Conservation (phyloP, 1,140 invertebrate species). For the Cotesia vestalis region DNA sequence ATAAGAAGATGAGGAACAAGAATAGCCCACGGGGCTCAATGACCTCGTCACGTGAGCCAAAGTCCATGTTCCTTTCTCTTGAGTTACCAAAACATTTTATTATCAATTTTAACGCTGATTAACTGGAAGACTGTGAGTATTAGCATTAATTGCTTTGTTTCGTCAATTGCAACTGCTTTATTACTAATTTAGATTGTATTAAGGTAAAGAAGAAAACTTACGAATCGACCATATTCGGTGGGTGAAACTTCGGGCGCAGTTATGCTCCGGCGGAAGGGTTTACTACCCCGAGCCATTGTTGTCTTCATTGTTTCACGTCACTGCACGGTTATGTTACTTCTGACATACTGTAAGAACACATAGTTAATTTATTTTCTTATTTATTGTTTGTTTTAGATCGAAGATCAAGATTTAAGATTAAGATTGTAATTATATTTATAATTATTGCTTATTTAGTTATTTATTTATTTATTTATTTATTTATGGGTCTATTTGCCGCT, state of each 20-base stretch:
- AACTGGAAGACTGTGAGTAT: too few species aligned
- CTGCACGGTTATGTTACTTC: constrained; percentile 17
- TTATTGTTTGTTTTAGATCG: too few species aligned
- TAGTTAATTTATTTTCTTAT: too few species aligned
- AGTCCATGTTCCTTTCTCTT: constrained; percentile 9
- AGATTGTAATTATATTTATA: too few species aligned
- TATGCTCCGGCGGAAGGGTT: constrained; percentile 47
- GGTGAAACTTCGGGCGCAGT: constrained; percentile 40
- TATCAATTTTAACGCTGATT: neutral
- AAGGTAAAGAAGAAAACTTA: constrained; percentile 34
- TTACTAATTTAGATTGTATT: neutral
- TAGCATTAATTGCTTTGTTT: neutral
- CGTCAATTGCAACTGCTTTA: neutral
- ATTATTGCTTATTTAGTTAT: too few species aligned
- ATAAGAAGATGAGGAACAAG: constrained; percentile 21
- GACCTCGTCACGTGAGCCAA: constrained; percentile 33
- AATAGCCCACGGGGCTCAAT: constrained; percentile 33
- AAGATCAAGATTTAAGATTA: too few species aligned
- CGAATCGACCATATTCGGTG: constrained; percentile 55
- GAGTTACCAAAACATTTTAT: neutral
- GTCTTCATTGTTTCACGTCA: constrained; percentile 48
- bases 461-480: too few species aligned
- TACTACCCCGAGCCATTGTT: constrained; percentile 47
- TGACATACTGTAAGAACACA: neutral
- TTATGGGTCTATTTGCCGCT: too few species aligned